Percentiles rank a stretch among this genome's conserved stretches.
Evolutionary conservation across 2,888 invertebrate species (phyloP).

Genomic region (Congeria kusceri): DNA sequence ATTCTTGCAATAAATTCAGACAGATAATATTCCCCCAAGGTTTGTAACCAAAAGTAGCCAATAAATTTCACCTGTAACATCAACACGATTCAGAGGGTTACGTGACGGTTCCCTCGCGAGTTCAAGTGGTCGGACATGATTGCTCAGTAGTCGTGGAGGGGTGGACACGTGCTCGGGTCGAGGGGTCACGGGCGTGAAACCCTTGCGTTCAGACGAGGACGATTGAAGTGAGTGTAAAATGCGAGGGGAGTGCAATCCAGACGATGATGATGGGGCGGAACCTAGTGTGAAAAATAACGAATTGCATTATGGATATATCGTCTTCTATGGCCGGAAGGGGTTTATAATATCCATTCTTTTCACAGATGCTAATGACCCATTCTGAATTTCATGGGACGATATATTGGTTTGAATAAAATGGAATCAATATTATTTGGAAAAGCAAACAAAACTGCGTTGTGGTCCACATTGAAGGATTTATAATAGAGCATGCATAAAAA

Average conservation of each 20-base stretch:
- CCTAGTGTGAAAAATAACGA: slow-evolving; percentile 30
- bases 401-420: no score
- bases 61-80: slow-evolving; percentile 54
- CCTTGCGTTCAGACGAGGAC: slow-evolving; percentile 64
- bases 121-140: slow-evolving; percentile 28
- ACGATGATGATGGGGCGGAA: slow-evolving; percentile 27
- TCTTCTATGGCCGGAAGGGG: no score
- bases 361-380: slow-evolving; percentile 14
- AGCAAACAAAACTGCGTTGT: no score
- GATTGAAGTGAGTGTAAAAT: slow-evolving; percentile 81
- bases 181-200: slow-evolving; percentile 72
- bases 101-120: slow-evolving; percentile 22
- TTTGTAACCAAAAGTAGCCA: no score
- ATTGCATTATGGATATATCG: slow-evolving; percentile 6
- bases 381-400: neutral
- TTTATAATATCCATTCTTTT: no score
- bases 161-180: slow-evolving; percentile 74
- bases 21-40: no score
- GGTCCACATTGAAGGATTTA: no score
- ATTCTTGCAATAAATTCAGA: no score
- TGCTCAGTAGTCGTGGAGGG: slow-evolving; percentile 82
- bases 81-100: slow-evolving; percentile 55
- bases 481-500: no score
- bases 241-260: slow-evolving; percentile 84
- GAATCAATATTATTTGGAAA: no score